Percentiles rank a stretch among this genome's conserved stretches.
Conservation (phyloP, 2,113 vertebrate species). For the Pterocles orientalis region DNA sequence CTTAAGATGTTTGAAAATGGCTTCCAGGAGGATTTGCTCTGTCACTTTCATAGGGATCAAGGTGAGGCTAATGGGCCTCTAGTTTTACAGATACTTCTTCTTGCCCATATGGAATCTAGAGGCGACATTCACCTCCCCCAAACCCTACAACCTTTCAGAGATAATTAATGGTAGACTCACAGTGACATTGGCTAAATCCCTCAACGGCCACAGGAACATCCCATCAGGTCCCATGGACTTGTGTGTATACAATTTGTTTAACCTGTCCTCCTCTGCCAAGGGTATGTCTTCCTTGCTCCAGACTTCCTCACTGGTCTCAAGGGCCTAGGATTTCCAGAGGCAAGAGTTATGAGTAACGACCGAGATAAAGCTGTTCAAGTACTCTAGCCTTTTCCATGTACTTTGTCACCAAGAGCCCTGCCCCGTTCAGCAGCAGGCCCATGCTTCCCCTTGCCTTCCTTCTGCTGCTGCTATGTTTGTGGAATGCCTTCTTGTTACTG, state of each 20-base stretch:
- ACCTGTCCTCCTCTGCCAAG: neutral
- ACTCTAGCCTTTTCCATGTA: too few relatives aligned
- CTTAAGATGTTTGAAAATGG: neutral
- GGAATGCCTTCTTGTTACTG: too few relatives aligned
- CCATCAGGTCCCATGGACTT: neutral
- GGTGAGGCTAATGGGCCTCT: too few relatives aligned
- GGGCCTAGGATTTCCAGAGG: neutral
- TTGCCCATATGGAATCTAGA: neutral
- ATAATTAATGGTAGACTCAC: neutral
- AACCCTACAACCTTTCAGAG: neutral
- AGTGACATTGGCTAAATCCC: neutral
- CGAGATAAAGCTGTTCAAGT: too few relatives aligned
- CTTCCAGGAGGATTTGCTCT: neutral
- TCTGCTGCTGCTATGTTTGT: neutral
- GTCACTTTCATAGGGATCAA: neutral
- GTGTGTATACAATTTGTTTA: neutral
- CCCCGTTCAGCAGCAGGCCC: neutral
- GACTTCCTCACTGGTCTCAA: neutral
- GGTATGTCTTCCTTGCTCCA: neutral
- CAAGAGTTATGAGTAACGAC: neutral
- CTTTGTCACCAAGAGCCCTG: too few relatives aligned
- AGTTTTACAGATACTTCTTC: neutral
- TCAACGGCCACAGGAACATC: neutral
- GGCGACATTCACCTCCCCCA: neutral
- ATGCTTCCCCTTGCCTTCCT: neutral